Percentiles rank a stretch among this genome's conserved stretches.
These are phyloP conservation scores for Erythrocercus mccallii DNA, from an alignment of 2,113 vertebrate genomes.

Conservation along the genomic window DNA sequence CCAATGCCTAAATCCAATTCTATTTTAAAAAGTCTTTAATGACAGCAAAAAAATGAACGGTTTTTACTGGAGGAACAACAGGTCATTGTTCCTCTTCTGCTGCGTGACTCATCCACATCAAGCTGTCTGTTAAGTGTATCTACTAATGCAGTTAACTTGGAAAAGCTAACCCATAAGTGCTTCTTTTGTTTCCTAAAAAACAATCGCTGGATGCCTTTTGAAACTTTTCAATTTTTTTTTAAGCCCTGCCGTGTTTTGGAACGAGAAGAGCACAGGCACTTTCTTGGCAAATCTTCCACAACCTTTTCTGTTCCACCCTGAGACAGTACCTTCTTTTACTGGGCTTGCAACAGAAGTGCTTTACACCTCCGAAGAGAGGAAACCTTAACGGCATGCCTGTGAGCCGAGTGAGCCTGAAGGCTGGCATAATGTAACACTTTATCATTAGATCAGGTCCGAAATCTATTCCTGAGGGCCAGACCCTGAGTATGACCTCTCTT, in stretches of 20 bases:
- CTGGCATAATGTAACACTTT: neutral
- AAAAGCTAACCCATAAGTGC: slow-evolving; percentile 23
- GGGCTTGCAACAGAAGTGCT: slow-evolving; percentile 12
- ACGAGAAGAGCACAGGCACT: neutral
- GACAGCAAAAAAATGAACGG: slow-evolving; percentile 3
- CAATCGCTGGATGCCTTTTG: slow-evolving; percentile 2
- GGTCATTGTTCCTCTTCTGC: slow-evolving; percentile 56
- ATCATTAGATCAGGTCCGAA: neutral
- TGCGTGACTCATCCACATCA: slow-evolving; percentile 3
- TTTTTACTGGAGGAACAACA: slow-evolving; percentile 58
- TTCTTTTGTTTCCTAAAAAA: slow-evolving; percentile 55
- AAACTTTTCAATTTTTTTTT: neutral
- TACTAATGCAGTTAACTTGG: neutral
- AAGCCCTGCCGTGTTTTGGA: slow-evolving; percentile 19
- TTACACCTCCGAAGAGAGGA: slow-evolving; percentile 7
- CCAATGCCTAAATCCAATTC: slow-evolving; percentile 43
- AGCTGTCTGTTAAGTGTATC: neutral
- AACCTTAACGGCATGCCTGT: neutral
- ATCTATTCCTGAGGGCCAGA: neutral
- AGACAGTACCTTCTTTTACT: slow-evolving; percentile 36
- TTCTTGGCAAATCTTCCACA: slow-evolving; percentile 45
- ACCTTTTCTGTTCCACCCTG: slow-evolving; percentile 20
- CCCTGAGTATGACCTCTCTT: neutral
- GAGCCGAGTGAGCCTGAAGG: neutral
- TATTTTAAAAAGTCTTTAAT: neutral